Evolutionary conservation across 2,797 vertebrate species (phyloP), one percentile per base, ranked within the genome.

Genomic region (Otus scops): DNA sequence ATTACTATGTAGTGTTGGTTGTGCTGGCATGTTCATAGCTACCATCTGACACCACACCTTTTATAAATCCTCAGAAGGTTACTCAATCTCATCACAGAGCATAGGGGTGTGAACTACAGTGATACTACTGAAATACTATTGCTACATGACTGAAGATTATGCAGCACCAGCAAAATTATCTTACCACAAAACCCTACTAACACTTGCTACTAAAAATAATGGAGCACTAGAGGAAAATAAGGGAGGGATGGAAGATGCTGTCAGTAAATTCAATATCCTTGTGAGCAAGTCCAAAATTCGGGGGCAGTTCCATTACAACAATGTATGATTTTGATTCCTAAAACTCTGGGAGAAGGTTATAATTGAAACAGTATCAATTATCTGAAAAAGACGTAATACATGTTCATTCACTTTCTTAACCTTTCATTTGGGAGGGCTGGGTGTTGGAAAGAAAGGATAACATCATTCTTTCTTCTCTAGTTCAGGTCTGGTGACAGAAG

Each of bases 111-210:
- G 23, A 85, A 68, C 92, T 94, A 93, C 38, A 61, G 20, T 3
- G 19, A 74, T 87, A 77, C 68, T 95, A 93, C 30, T 75, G 68
- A 94, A 90, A 87, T 74, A 85, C 53, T 87, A 88, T 28, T 71
- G 61, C 82, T 94, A 95, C 54, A 21, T 34, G 56, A 63, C 43
- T 78, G 54, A 88, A 94, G 64, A 86, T 78, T 94, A 63, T 92
- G 85, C 80, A 88, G 63, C 51, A 94, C 39, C 56, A 70, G 34
- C 56, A 91, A 87, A 83, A 81, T 47, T 70, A 83, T 16, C 80
- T 90, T 67, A 94, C 60, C 56, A 48, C 34, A 64, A 96, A 94
- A 92, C 23, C 67, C 88, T 39, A 61, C 43, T 69, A 92, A 81
- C 10, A 28, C 16, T 51, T 80, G 57, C 50, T 92, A 93, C 61